A percentile compares a stretch with the other conserved stretches of the same genome.
These are phyloP conservation scores for Panulirus ornatus DNA, from an alignment of 1,140 invertebrate species.

Conservation along the genomic window DNA sequence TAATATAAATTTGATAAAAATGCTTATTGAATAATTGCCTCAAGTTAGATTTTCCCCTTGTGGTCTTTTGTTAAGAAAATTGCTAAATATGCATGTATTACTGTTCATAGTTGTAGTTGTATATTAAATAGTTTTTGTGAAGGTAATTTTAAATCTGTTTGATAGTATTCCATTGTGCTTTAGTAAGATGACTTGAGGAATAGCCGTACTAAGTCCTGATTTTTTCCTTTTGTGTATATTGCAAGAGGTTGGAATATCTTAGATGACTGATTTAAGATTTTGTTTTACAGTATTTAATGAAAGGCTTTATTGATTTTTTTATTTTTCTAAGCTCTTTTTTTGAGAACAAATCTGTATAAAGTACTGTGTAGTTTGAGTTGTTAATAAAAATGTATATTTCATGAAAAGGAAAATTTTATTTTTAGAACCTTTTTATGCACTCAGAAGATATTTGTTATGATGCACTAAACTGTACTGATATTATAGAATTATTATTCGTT, in stretches of 20 bases:
- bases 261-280: neutral
- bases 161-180: too few species aligned
- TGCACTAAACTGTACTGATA: too few species aligned
- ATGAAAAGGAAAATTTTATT: conserved; percentile 6
- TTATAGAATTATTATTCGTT: too few species aligned
- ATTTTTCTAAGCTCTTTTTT: neutral
- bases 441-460: too few species aligned
- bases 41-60: neutral
- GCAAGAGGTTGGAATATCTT: neutral
- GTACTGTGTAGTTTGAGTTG: conserved; percentile 28
- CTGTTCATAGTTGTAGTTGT: neutral
- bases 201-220: neutral
- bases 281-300: too few species aligned
- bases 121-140: neutral
- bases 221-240: neutral
- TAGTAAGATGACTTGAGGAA: neutral
- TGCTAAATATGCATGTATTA: neutral
- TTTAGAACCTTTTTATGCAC: neutral
- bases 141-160: neutral
- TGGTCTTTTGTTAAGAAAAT: neutral
- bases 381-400: conserved; percentile 56
- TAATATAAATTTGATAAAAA: too few species aligned
- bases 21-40: too few species aligned
- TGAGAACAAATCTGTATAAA: conserved; percentile 29
- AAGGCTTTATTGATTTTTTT: neutral